phyloP scores from a whole-genome alignment of 2,888 invertebrate species.

The Acanthoscelides obtectus region DNA sequence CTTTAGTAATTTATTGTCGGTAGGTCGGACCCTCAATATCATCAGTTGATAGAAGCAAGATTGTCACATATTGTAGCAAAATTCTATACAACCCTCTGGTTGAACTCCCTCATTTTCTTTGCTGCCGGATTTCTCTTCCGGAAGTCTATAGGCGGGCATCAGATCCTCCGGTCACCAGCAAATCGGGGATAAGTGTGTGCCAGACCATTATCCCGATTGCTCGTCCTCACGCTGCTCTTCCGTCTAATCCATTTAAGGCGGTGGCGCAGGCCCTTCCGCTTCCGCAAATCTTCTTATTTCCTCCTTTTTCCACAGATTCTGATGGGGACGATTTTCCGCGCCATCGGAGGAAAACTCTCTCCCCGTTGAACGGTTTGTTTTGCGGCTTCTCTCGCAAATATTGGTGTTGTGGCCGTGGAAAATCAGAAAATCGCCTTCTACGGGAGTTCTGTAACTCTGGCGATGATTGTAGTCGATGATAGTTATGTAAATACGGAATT shows the following conservation, averaged over 20 bases:
- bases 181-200: conserved; percentile 42
- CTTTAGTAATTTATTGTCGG: no score
- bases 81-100: neutral
- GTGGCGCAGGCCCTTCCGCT: conserved; percentile 5
- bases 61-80: neutral
- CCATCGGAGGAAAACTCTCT: neutral
- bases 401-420: no score
- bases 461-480: no score
- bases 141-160: neutral
- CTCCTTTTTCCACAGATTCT: conserved; percentile 3
- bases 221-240: conserved; percentile 38
- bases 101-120: neutral
- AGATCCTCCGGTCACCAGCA: conserved; percentile 5
- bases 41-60: no score
- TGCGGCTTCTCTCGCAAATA: neutral
- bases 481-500: no score
- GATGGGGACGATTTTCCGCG: neutral
- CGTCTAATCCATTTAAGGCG: conserved; percentile 41
- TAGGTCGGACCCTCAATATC: no score
- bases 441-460: no score
- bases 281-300: conserved; percentile 20
- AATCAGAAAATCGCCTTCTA: no score
- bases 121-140: neutral
- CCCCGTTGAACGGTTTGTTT: neutral
- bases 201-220: conserved; percentile 47